Evolutionary conservation across 2,797 vertebrate genomes (phyloP).

Genomic region (Micromesistius poutassou): DNA sequence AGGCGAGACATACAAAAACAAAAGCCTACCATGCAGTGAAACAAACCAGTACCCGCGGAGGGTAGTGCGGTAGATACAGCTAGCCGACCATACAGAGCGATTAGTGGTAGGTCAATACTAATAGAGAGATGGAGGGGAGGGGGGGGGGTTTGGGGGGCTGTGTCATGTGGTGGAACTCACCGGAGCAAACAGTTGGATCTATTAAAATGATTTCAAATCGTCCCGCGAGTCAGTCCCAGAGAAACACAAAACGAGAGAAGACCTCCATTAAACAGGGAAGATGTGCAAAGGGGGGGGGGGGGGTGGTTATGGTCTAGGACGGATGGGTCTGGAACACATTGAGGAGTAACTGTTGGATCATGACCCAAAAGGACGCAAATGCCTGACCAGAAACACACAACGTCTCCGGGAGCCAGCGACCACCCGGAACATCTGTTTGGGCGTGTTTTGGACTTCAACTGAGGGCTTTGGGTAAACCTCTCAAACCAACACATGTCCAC

Average conservation of each 20-base stretch:
- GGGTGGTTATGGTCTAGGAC: background rate
- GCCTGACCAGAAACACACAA: no score
- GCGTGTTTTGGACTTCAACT: conserved; percentile 15
- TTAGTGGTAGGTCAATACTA: conserved; percentile 39
- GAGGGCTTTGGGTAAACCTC: conserved; percentile 28
- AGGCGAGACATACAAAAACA: conserved; percentile 49
- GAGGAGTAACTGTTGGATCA: background rate
- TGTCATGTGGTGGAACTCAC: conserved; percentile 84
- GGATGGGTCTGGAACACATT: conserved; percentile 2
- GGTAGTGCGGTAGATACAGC: conserved; percentile 29
- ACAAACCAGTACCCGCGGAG: conserved; percentile 37
- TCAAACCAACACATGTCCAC: conserved; percentile 26
- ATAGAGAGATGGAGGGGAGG: conserved; percentile 37
- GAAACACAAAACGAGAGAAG: conserved; percentile 87
- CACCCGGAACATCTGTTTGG: conserved; percentile 39
- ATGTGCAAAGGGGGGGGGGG: background rate
- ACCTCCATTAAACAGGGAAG: conserved; percentile 62
- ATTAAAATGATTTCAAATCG: conserved; percentile 75
- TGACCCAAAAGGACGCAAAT: no score
- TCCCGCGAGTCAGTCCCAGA: conserved; percentile 85
- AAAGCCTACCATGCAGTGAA: conserved; percentile 50
- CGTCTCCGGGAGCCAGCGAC: conserved; percentile 15
- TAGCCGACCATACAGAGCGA: conserved; percentile 45
- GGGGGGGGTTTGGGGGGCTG: conserved; percentile 69
- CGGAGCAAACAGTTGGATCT: conserved; percentile 99